These are phyloP conservation scores for Lochmaea crataegi DNA, from an alignment of 2,888 invertebrate species.

Conservation along the genomic window DNA sequence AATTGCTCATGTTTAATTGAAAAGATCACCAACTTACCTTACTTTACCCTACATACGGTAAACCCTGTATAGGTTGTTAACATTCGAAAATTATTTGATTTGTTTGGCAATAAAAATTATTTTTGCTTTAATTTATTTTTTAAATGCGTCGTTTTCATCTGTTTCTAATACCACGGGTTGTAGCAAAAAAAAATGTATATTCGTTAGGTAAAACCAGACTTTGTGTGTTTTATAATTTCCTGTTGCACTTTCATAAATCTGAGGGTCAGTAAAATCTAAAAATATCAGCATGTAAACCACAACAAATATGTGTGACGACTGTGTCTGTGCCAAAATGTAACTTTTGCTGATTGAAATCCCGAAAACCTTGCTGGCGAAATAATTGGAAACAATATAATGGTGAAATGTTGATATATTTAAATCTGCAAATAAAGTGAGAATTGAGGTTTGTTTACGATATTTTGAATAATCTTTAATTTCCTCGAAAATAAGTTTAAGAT, in stretches of 20 bases:
- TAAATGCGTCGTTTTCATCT: not conserved
- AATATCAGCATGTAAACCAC: slow-evolving; percentile 36
- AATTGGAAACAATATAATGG: slow-evolving; percentile 18
- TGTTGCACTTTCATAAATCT: slow-evolving; percentile 33
- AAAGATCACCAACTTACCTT: no score
- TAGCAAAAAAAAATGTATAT: not conserved
- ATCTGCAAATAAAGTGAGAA: slow-evolving; percentile 1
- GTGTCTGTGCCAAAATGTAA: slow-evolving; percentile 31
- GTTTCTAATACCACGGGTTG: not conserved
- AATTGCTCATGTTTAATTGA: no score
- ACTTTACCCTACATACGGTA: no score
- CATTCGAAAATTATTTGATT: no score
- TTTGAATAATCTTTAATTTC: slow-evolving; percentile 2
- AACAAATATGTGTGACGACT: slow-evolving; percentile 33
- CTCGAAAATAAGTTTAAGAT: slow-evolving; percentile 2
- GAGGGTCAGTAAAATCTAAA: slow-evolving; percentile 39
- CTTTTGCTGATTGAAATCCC: slow-evolving; percentile 16
- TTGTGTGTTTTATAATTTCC: slow-evolving; percentile 22
- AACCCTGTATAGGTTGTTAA: no score
- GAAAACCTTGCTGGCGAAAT: slow-evolving; percentile 18
- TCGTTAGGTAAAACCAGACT: slow-evolving; percentile 8
- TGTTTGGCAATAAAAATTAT: no score
- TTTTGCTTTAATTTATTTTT: no score
- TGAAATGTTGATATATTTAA: slow-evolving; percentile 18
- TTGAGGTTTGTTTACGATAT: slow-evolving; percentile 18